Evolutionary conservation across 2,888 invertebrate species (phyloP).

Genomic region (Apotomis capreana): DNA sequence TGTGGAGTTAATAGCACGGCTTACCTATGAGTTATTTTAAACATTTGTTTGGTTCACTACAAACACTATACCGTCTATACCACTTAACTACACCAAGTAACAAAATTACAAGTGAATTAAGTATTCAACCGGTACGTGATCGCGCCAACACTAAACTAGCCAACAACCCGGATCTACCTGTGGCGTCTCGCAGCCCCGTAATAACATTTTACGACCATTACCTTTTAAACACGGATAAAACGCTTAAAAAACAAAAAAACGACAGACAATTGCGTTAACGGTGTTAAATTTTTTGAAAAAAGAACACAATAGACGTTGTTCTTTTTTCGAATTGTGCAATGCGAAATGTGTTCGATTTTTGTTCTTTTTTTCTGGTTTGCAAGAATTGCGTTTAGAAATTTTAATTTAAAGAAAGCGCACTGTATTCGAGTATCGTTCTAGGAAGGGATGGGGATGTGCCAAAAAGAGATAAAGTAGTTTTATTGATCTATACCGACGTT

Average conservation of each 20-base stretch:
- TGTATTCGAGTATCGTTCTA: constrained; percentile 72
- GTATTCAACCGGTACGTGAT: constrained; percentile 65
- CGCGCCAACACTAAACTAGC: constrained; percentile 68
- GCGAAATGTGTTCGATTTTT: constrained; percentile 57
- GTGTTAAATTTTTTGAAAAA: constrained; percentile 60
- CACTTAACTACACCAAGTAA: constrained; percentile 20
- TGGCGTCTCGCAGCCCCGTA: constrained; percentile 75
- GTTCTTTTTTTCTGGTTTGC: constrained; percentile 51
- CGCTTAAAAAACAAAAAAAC: constrained; percentile 71
- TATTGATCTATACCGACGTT: constrained; percentile 84
- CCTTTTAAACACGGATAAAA: constrained; percentile 78
- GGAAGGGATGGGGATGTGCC: constrained; percentile 83
- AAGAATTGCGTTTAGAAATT: constrained; percentile 41
- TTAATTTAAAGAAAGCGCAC: constrained; percentile 69
- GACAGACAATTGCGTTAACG: constrained; percentile 71
- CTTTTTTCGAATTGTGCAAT: constrained; percentile 30
- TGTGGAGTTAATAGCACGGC: too few species aligned
- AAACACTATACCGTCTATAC: constrained; percentile 5
- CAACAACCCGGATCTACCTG: constrained; percentile 73
- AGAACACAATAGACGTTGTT: constrained; percentile 54
- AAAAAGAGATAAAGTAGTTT: constrained; percentile 85
- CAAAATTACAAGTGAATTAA: constrained; percentile 41
- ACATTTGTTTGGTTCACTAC: not conserved
- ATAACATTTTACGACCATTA: constrained; percentile 81
- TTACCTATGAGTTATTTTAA: not conserved